Base-by-base conservation (phyloP, 1,140 invertebrate species). In the Neuroterus valhalla region DNA sequence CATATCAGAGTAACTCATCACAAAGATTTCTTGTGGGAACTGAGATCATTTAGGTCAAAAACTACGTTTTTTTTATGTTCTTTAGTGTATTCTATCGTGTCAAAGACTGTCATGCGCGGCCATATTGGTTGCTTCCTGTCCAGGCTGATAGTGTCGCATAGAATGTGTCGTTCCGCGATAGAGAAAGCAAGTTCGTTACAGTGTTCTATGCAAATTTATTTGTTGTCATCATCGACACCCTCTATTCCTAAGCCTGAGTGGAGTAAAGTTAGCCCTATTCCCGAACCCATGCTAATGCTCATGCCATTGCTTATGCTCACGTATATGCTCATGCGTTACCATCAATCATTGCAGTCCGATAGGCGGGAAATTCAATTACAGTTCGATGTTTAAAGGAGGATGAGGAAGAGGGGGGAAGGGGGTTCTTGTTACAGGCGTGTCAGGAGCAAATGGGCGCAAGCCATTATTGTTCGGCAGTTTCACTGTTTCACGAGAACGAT, bases 341-440 rank as follows among this genome's bases (percentile, higher is more conserved):
- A 71, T 38, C 55, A 44, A 44, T 23, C 62, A 48, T 71, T 46
- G 38, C 48, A 68, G 67, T 70, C 73, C 70, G 75, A 73, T 72
- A 74, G 70, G 52, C 71, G 55, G 50, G 71, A 77, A 73, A 77
- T 77, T 74, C 75, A 68, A 77, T 77, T 77, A 74, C 68, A 66
- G 68, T 43, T 77, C 71, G 11, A 50, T 44, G 48, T 70, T 19
- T 68, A 67, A 43, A 50, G 44, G 26, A 26, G 19, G 21, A 45
- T 19, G 15, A 12, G 26, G 4, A 68, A 42, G 62, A 43, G 43
- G 23, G 70, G 48, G 68, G 70, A 74, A 77, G 46, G 66, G 66
- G 23, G 76, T 72, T 78, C 70, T 74, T 74, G 70, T 21, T 62
- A n/a, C 50, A 19, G 69, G 62, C 62, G 68, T 42, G 72, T 66